Evolutionary conservation across 2,113 vertebrate genomes (phyloP), one percentile per base, ranked within the genome.

Genomic region (Cyphomyrus plagiostoma): DNA sequence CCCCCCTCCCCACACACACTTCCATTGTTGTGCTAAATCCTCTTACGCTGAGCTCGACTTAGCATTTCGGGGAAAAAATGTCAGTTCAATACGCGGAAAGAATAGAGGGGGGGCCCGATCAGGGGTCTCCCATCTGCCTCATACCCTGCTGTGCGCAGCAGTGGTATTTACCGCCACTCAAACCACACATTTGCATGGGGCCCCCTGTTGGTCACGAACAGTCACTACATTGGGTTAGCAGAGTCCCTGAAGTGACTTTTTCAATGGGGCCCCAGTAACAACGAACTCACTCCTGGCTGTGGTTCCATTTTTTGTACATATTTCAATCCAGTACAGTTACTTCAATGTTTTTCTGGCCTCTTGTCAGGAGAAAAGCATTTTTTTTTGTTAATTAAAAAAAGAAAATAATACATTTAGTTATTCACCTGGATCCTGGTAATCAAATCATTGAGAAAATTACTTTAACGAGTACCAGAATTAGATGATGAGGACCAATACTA

Each of bases 21-120:
- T 48, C 84, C 19, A 87, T 35, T 87, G 87, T 70, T 86, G 82
- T n/a, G 82, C 42, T 66, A 88, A 91, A 90, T 84, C 74, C 53
- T 90, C 87, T 91, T 82, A 90, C 21, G 35, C 74, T 42, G 74
- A 80, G 74, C 74, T 39, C 62, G 26, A 70, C 62, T 70, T 70
- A 70, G 62, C 62, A 70, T 70, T 70, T 30, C 3, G 10, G 62
- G 62, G 62, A 30, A 70, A 26, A 70, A 30, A 70, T 70, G 26
- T 3, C n/a, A 39, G 74, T 77, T 39, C 11, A 35, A 77, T 80
- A 80, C 17, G 17, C 4, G 4, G 13, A 39, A 80, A 42, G 30
- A 80, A 26, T 80, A 0, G 30, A 0, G 17, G 74, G 30, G 74
- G 74, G 30, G 30, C 1, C 3, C 3, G 17, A 19, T 80, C 74